These are phyloP conservation scores for Peucedramus taeniatus DNA, from an alignment of 2,113 vertebrate species.

Conservation along the genomic window DNA sequence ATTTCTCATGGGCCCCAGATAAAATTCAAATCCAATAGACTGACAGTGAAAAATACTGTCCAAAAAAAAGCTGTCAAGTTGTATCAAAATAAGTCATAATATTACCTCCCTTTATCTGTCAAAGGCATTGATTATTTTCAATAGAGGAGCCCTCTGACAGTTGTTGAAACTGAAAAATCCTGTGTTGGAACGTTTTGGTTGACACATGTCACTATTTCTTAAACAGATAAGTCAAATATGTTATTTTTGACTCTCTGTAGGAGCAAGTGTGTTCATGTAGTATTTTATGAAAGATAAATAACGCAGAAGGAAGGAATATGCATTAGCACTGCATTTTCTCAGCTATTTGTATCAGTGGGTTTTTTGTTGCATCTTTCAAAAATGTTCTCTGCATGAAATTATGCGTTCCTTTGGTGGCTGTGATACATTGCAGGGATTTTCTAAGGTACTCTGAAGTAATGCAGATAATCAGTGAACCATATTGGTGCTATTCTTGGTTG, in stretches of 20 bases:
- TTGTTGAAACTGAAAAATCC: conserved; percentile 47
- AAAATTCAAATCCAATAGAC: conserved; percentile 47
- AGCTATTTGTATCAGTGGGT: background rate
- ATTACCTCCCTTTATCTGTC: conserved; percentile 58
- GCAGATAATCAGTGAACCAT: background rate
- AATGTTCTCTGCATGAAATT: background rate
- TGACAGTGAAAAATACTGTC: conserved; percentile 52
- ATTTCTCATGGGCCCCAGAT: conserved; percentile 22
- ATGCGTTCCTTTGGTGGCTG: background rate
- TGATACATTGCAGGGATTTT: background rate
- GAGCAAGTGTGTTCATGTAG: background rate
- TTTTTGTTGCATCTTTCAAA: background rate
- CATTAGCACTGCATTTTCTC: background rate
- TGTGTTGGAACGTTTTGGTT: background rate
- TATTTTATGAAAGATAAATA: conserved; percentile 27
- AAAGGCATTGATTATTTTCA: conserved; percentile 74
- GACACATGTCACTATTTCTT: conserved; percentile 57
- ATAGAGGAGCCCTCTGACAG: conserved; percentile 61
- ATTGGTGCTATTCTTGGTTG: background rate
- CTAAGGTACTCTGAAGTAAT: conserved; percentile 15
- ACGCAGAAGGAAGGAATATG: background rate
- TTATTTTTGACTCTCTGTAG: background rate
- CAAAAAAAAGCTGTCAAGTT: conserved; percentile 59
- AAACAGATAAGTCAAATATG: conserved; percentile 55
- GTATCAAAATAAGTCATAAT: conserved; percentile 51